These are phyloP conservation scores for Molossus molossus DNA, from an alignment of 2,797 vertebrate species.

Conservation along the genomic window DNA sequence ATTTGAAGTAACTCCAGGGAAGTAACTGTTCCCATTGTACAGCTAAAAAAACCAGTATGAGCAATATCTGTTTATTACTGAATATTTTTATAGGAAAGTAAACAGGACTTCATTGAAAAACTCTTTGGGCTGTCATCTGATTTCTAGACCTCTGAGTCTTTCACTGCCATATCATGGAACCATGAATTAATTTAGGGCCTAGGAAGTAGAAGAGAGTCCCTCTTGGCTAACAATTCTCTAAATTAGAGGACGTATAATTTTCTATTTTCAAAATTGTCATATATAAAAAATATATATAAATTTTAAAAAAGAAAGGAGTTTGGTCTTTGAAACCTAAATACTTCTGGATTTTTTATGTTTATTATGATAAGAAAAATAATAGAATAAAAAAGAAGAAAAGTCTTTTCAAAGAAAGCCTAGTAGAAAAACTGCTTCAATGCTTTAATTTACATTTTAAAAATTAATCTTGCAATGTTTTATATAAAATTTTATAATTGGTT, in stretches of 20 bases:
- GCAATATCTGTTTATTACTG: not conserved
- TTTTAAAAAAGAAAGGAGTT: not conserved
- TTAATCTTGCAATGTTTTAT: constrained; percentile 85
- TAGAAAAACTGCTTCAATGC: constrained; percentile 72
- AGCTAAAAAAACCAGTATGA: not conserved
- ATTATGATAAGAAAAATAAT: constrained; percentile 28
- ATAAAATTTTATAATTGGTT: constrained; percentile 85
- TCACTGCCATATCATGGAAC: not conserved
- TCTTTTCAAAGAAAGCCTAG: constrained; percentile 74
- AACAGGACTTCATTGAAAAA: constrained; percentile 50
- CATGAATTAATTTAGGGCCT: not conserved
- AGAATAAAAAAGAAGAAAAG: constrained; percentile 31
- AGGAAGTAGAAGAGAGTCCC: not conserved
- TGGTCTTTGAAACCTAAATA: constrained; percentile 34
- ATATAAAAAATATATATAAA: not conserved
- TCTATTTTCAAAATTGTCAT: constrained; percentile 30
- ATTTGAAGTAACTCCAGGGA: constrained; percentile 7
- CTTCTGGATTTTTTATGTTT: constrained; percentile 22
- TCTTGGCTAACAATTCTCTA: not conserved
- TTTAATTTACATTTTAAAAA: constrained; percentile 84
- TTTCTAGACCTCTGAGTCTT: constrained; percentile 13
- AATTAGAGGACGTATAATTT: not conserved
- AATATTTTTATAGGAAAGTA: constrained; percentile 50
- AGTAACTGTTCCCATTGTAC: not conserved
- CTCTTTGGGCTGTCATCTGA: not conserved